These are phyloP conservation scores for Drosophila sp. DNA, from an alignment of 1,140 invertebrate genomes.

Conservation along the genomic window DNA sequence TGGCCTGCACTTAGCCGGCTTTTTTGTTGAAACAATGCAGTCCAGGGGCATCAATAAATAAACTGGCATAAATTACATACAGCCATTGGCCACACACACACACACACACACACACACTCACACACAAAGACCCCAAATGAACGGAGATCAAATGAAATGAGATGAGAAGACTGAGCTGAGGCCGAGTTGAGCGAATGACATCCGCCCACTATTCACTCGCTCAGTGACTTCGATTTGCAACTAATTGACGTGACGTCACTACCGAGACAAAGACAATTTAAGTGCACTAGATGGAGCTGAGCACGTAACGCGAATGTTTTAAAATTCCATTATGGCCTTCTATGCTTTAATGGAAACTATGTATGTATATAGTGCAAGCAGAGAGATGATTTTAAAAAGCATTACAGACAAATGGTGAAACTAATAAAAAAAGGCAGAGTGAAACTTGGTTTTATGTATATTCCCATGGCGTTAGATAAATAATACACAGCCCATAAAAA, in stretches of 20 bases:
- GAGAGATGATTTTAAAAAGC: not conserved
- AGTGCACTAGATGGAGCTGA: not conserved
- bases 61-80: slow-evolving; percentile 78
- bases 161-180: not conserved
- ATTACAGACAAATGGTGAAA: not conserved
- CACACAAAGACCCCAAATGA: slow-evolving; percentile 30
- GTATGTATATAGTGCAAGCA: not conserved
- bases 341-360: not conserved
- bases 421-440: not conserved
- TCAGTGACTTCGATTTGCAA: slow-evolving; percentile 43
- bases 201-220: not conserved
- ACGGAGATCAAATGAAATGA: not conserved
- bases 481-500: not conserved
- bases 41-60: slow-evolving; percentile 72
- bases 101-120: slow-evolving; percentile 25
- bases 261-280: slow-evolving; percentile 30
- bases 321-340: not conserved
- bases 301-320: slow-evolving; percentile 3
- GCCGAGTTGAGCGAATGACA: not conserved
- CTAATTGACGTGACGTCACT: slow-evolving; percentile 64
- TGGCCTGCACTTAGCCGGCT: slow-evolving; percentile 73
- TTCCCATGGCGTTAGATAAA: not conserved
- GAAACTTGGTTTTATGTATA: not conserved
- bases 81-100: slow-evolving; percentile 51
- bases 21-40: slow-evolving; percentile 69